phyloP scores from a whole-genome alignment of 2,797 vertebrate genomes.

The Gallinago solitaria region DNA sequence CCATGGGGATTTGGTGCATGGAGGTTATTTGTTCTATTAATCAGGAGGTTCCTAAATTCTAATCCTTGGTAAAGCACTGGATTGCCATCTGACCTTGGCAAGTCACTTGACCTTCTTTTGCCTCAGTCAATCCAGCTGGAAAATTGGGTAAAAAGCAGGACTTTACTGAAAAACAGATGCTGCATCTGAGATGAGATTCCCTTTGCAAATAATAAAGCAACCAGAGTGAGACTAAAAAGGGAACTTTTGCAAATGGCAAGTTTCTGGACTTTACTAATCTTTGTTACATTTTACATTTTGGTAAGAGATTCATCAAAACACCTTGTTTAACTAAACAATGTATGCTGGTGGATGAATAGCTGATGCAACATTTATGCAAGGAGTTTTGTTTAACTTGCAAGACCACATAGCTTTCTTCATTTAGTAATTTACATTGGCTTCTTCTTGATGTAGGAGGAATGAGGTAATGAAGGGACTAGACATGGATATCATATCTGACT shows the following conservation, averaged over 20 bases:
- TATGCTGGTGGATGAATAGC: neutral
- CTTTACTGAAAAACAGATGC: conserved; percentile 63
- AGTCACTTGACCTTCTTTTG: conserved; percentile 74
- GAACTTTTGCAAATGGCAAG: neutral
- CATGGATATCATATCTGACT: neutral
- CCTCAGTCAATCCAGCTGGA: conserved; percentile 70
- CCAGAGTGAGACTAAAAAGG: neutral
- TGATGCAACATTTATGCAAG: conserved; percentile 33
- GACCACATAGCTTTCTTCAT: conserved; percentile 49
- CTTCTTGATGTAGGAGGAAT: conserved; percentile 52
- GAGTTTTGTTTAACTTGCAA: conserved; percentile 37
- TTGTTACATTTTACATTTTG: neutral
- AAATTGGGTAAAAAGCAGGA: conserved; percentile 70
- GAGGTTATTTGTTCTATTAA: conserved; percentile 76
- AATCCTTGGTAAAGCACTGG: conserved; percentile 74
- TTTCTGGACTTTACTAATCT: neutral
- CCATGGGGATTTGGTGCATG: conserved; percentile 68
- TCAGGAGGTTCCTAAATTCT: conserved; percentile 75
- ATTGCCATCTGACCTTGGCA: conserved; percentile 73
- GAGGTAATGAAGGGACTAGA: conserved; percentile 54
- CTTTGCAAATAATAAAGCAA: conserved; percentile 10
- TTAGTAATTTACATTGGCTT: conserved; percentile 49
- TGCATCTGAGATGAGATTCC: conserved; percentile 39
- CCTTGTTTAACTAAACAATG: neutral
- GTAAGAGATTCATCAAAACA: neutral